phyloP scores from a whole-genome alignment of 2,797 vertebrate species.

The Sebastes oblongus region DNA sequence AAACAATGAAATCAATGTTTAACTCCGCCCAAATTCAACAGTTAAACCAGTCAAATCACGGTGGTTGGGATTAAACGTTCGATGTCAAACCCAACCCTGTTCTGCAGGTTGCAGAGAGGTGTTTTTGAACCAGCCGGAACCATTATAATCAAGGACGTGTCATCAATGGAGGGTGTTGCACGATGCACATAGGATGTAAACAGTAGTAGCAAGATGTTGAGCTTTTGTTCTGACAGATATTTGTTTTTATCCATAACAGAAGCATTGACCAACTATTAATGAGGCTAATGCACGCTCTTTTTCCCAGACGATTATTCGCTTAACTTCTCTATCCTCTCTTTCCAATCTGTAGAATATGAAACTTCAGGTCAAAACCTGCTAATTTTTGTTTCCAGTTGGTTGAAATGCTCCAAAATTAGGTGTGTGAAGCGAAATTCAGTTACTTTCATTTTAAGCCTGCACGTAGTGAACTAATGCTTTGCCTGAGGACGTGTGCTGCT shows the following conservation, averaged over 20 bases:
- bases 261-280: too few species aligned
- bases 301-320: too few species aligned
- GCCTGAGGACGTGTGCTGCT: background rate
- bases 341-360: background rate
- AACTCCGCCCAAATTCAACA: too few species aligned
- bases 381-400: background rate
- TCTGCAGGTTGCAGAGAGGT: too few species aligned
- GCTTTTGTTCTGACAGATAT: background rate
- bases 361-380: background rate
- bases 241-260: too few species aligned
- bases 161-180: background rate
- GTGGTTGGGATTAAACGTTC: too few species aligned
- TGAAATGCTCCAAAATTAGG: background rate
- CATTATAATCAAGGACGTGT: background rate
- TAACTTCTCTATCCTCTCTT: background rate
- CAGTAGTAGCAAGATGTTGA: background rate
- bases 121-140: too few species aligned
- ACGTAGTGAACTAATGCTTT: background rate
- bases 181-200: background rate
- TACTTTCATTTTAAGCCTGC: background rate
- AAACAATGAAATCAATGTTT: too few species aligned
- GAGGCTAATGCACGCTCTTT: background rate
- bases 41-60: too few species aligned
- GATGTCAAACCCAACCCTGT: too few species aligned
- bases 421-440: too few species aligned